phyloP scores from a whole-genome alignment of 2,797 vertebrate species.

The Anguilla pacifica region DNA sequence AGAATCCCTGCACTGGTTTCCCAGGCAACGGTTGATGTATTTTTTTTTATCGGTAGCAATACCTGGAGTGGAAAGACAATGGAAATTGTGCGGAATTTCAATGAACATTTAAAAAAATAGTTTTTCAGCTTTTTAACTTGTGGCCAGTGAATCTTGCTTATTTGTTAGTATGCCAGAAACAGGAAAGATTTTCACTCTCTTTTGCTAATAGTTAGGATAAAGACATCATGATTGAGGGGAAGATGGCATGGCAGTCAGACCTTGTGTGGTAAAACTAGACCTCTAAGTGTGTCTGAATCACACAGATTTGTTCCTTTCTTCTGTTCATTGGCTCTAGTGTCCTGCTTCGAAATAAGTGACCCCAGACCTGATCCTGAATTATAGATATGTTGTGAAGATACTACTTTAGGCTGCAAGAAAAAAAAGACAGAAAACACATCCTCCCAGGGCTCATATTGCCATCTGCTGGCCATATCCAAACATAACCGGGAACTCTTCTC shows the following conservation, averaged over 20 bases:
- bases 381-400: slow-evolving; percentile 30
- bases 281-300: not conserved
- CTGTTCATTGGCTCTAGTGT: slow-evolving; percentile 12
- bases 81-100: slow-evolving; percentile 35
- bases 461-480: slow-evolving; percentile 46
- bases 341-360: slow-evolving; percentile 30
- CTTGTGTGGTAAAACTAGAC: slow-evolving; percentile 28
- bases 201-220: slow-evolving; percentile 46
- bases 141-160: not conserved
- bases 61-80: slow-evolving; percentile 18
- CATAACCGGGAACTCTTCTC: not conserved
- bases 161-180: not conserved
- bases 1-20: slow-evolving; percentile 30
- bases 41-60: slow-evolving; percentile 20
- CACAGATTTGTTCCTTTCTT: slow-evolving; percentile 1
- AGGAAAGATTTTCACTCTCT: slow-evolving; percentile 18
- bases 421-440: not conserved
- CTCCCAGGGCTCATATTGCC: slow-evolving; percentile 54
- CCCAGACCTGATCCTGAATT: slow-evolving; percentile 32
- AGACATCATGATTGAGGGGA: slow-evolving; percentile 37
- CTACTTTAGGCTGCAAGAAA: not conserved
- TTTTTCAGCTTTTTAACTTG: not conserved
- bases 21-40: slow-evolving; percentile 29
- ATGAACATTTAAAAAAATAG: slow-evolving; percentile 8
- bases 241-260: slow-evolving; percentile 37